Conservation (phyloP, 2,797 vertebrate species). For the Psittacula derbiana region DNA sequence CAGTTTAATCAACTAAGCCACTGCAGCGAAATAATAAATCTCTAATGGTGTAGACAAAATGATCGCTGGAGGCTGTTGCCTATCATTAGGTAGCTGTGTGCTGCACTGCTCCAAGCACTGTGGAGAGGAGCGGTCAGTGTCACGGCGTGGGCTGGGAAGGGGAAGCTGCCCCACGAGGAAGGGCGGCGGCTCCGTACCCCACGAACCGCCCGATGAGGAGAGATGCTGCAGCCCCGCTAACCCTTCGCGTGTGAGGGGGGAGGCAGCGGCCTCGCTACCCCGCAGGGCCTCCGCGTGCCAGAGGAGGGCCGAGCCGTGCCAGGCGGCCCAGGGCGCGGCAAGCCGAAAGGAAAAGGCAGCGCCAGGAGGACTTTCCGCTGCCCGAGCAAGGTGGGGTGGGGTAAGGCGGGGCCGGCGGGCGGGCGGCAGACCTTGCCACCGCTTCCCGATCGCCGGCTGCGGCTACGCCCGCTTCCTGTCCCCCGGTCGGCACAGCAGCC, state of each 20-base stretch:
- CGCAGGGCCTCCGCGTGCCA: no score
- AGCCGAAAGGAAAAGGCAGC: not conserved
- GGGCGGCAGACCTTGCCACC: not conserved
- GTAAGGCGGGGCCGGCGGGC: not conserved
- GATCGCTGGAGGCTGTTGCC: not conserved
- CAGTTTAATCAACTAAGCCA: not conserved
- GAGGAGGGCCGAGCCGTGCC: accelerated
- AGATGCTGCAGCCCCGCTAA: not conserved
- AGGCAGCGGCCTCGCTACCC: not conserved
- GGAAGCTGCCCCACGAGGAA: not conserved
- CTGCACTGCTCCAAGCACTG: accelerated
- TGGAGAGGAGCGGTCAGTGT: accelerated
- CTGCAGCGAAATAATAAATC: not conserved
- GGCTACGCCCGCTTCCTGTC: not conserved
- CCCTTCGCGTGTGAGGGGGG: accelerated
- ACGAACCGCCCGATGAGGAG: accelerated
- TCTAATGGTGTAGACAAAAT: accelerated
- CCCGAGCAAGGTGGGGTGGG: not conserved
- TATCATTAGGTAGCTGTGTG: accelerated
- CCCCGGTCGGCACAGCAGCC: not conserved
- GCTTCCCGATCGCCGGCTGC: not conserved
- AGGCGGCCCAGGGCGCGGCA: not conserved
- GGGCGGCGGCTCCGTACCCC: not conserved
- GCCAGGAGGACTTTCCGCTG: not conserved
- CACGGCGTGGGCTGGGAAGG: not conserved